Percentiles rank a stretch among this genome's conserved stretches.
phyloP scores from a whole-genome alignment of 2,888 invertebrate genomes.

The Yponomeuta evonymella region DNA sequence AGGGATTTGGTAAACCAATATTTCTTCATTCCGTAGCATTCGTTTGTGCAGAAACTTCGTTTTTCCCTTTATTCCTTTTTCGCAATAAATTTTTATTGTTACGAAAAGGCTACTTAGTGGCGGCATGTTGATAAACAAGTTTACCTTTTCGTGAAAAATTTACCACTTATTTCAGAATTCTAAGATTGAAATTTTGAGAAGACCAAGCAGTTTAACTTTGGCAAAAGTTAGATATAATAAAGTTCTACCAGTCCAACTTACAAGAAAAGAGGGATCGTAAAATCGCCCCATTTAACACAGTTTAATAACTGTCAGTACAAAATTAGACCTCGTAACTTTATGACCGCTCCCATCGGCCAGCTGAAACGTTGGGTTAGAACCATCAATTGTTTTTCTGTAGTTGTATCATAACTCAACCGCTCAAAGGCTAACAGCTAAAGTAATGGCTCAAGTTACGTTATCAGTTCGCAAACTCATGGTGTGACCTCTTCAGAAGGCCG shows the following conservation, averaged over 20 bases:
- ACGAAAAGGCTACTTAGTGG: background rate
- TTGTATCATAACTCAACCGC: no score
- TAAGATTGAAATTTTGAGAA: no score
- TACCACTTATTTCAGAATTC: no score
- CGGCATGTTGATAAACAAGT: background rate
- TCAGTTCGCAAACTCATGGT: background rate
- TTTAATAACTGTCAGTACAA: background rate
- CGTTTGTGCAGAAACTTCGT: background rate
- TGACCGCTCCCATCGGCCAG: background rate
- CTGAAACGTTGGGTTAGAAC: background rate
- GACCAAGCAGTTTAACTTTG: no score
- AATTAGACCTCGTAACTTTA: background rate
- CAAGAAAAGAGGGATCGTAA: background rate
- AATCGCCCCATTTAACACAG: background rate
- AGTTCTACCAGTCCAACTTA: background rate
- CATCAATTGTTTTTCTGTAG: background rate
- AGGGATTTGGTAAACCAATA: slow-evolving; percentile 5
- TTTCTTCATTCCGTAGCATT: slow-evolving; percentile 8
- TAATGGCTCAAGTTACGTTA: background rate
- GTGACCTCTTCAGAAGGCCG: background rate
- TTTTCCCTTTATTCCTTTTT: background rate
- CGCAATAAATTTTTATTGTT: slow-evolving; percentile 3
- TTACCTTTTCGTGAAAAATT: no score
- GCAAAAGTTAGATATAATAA: background rate
- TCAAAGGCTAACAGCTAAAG: no score